phyloP scores from a whole-genome alignment of 2,113 vertebrate species.

The Gallinago undulata region DNA sequence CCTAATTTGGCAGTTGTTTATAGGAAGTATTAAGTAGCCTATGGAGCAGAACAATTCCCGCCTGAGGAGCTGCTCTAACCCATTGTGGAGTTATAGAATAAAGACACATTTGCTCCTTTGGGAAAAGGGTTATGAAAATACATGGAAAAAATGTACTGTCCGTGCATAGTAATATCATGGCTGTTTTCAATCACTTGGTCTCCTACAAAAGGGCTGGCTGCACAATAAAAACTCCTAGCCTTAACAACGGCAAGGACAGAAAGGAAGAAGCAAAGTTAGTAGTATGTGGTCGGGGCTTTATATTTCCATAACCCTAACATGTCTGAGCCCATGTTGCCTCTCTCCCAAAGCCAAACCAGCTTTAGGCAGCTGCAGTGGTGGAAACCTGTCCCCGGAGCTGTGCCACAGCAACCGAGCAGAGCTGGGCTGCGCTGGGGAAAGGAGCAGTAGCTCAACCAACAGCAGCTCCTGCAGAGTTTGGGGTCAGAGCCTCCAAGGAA shows the following conservation, averaged over 20 bases:
- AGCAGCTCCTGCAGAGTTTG: not conserved
- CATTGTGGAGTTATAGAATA: constrained; percentile 53
- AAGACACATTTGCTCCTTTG: constrained; percentile 44
- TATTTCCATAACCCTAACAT: constrained; percentile 6
- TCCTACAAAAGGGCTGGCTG: not conserved
- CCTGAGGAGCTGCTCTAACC: constrained; percentile 12
- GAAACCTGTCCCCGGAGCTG: not conserved
- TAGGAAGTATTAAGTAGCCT: constrained; percentile 38
- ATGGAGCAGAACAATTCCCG: constrained; percentile 16
- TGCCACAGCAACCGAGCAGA: not conserved
- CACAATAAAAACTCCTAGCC: not conserved
- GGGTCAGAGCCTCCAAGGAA: not conserved
- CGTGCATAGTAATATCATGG: not conserved
- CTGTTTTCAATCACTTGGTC: constrained; percentile 59
- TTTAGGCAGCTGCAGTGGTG: not conserved
- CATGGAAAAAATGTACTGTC: constrained; percentile 53
- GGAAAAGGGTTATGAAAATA: constrained; percentile 61
- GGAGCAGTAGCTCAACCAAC: not conserved
- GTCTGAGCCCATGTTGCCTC: not conserved
- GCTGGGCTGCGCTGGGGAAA: rapidly evolving
- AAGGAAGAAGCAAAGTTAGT: not conserved
- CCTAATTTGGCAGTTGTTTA: constrained; percentile 26
- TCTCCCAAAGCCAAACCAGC: not conserved
- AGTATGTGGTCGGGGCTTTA: not conserved
- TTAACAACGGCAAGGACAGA: not conserved